These are phyloP conservation scores for Podocnemis expansa DNA, from an alignment of 2,113 vertebrate species.

Conservation along the genomic window DNA sequence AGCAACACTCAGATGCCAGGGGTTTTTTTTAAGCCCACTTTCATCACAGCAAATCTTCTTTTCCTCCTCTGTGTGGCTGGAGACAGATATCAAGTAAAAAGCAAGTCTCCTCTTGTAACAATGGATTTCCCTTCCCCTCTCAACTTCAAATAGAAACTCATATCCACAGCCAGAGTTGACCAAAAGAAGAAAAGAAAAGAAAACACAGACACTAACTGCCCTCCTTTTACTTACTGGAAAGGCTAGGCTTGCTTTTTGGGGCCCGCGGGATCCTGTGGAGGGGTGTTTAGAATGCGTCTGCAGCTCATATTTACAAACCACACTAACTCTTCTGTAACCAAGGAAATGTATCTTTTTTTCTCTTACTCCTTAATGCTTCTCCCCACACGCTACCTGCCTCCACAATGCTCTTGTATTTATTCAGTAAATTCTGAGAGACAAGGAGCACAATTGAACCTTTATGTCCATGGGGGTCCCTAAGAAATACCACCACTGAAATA, in stretches of 20 bases:
- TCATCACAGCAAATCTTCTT: slow-evolving; percentile 74
- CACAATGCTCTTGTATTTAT: background rate
- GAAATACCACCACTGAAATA: background rate
- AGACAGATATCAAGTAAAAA: slow-evolving; percentile 75
- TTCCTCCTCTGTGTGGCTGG: slow-evolving; percentile 64
- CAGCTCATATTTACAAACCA: slow-evolving; percentile 64
- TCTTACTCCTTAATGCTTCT: background rate
- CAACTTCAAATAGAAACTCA: slow-evolving; percentile 78
- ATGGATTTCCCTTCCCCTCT: slow-evolving; percentile 77
- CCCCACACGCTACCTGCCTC: background rate
- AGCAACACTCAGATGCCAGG: slow-evolving; percentile 65
- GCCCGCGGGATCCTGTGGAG: background rate
- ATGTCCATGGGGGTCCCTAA: background rate
- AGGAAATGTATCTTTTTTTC: slow-evolving; percentile 2
- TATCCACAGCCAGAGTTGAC: slow-evolving; percentile 77
- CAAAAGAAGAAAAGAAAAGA: slow-evolving; percentile 75
- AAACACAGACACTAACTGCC: slow-evolving; percentile 68
- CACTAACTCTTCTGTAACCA: slow-evolving; percentile 11
- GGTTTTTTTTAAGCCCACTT: slow-evolving; percentile 63
- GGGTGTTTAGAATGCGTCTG: slow-evolving; percentile 66
- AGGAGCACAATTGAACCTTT: background rate
- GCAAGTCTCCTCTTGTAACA: slow-evolving; percentile 75
- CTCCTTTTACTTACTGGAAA: slow-evolving; percentile 68
- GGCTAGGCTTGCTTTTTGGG: slow-evolving; percentile 55
- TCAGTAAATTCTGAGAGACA: background rate